phyloP scores from a whole-genome alignment of 2,888 invertebrate species.

The Omphaloscelis lunosa region DNA sequence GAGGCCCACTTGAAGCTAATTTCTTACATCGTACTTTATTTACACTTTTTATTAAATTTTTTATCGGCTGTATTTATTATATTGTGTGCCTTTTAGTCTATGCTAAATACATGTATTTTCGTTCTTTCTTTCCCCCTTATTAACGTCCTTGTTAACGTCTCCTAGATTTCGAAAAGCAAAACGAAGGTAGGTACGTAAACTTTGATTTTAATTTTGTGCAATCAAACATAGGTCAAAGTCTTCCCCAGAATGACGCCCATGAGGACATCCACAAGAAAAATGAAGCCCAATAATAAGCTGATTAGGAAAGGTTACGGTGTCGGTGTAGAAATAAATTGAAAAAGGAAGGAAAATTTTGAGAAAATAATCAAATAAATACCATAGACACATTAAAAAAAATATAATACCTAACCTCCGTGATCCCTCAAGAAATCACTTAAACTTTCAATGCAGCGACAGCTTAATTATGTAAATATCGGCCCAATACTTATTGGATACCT shows the following conservation, averaged over 20 bases:
- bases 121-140: too few relatives aligned
- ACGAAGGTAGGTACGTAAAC: not conserved
- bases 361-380: not conserved
- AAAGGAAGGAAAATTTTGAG: not conserved
- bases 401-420: not conserved
- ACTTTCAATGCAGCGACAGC: not conserved
- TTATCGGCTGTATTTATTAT: too few relatives aligned
- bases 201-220: not conserved
- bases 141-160: too few relatives aligned
- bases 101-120: too few relatives aligned
- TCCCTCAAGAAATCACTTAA: not conserved
- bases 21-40: too few relatives aligned
- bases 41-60: too few relatives aligned
- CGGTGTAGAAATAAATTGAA: too few relatives aligned
- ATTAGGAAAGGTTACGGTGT: not conserved
- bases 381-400: not conserved
- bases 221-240: not conserved
- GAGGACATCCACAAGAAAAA: not conserved
- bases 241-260: not conserved
- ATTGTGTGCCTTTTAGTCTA: too few relatives aligned
- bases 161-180: not conserved
- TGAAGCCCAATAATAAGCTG: not conserved
- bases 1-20: too few relatives aligned
- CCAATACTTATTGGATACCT: not conserved
- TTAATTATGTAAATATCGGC: not conserved